These are phyloP conservation scores for Aspidiotus destructor DNA, from an alignment of 2,888 invertebrate species.

Conservation along the genomic window DNA sequence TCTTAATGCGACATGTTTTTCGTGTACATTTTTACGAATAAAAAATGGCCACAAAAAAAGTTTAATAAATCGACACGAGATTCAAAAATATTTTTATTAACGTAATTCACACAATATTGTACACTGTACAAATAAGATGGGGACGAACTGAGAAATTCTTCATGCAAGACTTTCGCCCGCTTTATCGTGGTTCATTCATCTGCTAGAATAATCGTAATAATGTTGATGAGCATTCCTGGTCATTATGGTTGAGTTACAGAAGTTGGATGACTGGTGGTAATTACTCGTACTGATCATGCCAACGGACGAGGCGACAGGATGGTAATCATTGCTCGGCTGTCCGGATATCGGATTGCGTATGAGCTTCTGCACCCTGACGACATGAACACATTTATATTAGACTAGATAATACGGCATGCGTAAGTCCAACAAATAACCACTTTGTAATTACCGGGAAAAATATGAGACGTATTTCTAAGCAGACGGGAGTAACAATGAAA, in stretches of 20 bases:
- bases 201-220: constrained; percentile 26
- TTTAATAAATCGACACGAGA: background rate
- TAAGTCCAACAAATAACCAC: too few relatives aligned
- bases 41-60: background rate
- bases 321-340: constrained; percentile 16
- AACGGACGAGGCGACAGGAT: constrained; percentile 13
- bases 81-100: background rate
- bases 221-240: constrained; percentile 25
- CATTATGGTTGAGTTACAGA: constrained; percentile 20
- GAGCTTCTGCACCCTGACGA: constrained; percentile 18
- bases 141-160: too few relatives aligned
- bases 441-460: too few relatives aligned
- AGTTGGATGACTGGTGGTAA: constrained; percentile 23
- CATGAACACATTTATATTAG: background rate
- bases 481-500: too few relatives aligned
- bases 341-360: constrained; percentile 18
- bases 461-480: too few relatives aligned
- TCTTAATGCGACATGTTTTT: background rate
- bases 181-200: constrained; percentile 9
- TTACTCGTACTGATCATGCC: constrained; percentile 15
- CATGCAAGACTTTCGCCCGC: too few relatives aligned
- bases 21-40: background rate
- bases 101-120: background rate
- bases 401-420: too few relatives aligned
- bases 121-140: background rate